Base-by-base conservation (phyloP, 2,888 invertebrate genomes). In the Cataglyphis altisquamis region DNA sequence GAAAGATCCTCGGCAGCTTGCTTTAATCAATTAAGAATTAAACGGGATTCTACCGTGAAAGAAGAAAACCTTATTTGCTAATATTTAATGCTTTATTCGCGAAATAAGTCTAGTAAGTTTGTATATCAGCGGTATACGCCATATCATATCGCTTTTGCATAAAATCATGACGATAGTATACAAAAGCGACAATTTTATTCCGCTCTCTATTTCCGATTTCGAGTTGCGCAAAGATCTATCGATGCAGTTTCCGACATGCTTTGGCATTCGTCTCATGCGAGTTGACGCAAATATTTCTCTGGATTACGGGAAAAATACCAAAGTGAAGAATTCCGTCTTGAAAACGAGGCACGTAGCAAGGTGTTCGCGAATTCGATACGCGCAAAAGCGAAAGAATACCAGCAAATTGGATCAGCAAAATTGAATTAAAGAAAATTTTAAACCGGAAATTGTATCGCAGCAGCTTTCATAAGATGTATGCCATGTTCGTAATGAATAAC, bases 341-440 rank as follows among this genome's bases (percentile, higher is more conserved):
- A 12, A 78, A 68, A 45, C 68, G 39, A 60, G 68, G 45, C 78
- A 78, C 78, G 78, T 78, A 68, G 45, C 8, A 8, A 8, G 8
- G 8, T 52, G 36, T 45, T 78, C 21, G 4, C n/a, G 67, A 55
- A 78, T 78, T 78, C 77, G 67, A 78, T 67, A 78, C 77, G 32
- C 57, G 77, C 36, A 41, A 36, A 48, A 45, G 45, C 12, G 21
- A n/a, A 52, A 41, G 52, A 67, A 12, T 60, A 8, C 29, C 57
- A 52, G 57, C 45, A 41, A 66, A 55, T 75, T 66, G 64, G 55
- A 77, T 78, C 57, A 41, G 68, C 32, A 48, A 78, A 78, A 78
- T 36, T 68, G 60, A 41, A 78, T 78, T 78, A 78, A 78, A 60
- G 15, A 45, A 45, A 68, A 32, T 60, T 60, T 60, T 45, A 29